Evolutionary conservation across 1,140 invertebrate genomes (phyloP), one percentile per base, ranked within the genome.

Genomic region (Eurosta solidaginis): DNA sequence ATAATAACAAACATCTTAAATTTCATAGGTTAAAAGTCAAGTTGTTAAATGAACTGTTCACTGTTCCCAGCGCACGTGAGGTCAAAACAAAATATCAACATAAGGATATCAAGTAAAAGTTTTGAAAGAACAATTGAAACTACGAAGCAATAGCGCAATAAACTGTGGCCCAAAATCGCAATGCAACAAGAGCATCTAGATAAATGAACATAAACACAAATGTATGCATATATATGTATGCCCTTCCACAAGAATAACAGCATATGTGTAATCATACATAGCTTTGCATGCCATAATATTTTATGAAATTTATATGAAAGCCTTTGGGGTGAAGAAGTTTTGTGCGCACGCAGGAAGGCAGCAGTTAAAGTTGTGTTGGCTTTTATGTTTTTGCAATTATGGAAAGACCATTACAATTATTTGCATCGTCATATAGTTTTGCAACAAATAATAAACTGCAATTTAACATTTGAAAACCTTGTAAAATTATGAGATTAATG

Each of bases 1-100:
- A n/a, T 40, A 68, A 68, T 68, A 40, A 68, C 9, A 68, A 68
- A 14, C 40, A 40, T 68, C 59, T 40, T 68, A 68, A 68, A 68
- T 68, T 68, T 29, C 40, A 27, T 7, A 68, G 40, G 59, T 40
- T 68, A 68, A 68, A 68, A 68, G 59, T 68, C 59, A 68, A 68
- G 40, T 68, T 68, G 29, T 22, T 9, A 68, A 68, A 33, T 42
- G 59, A 3, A 68, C 59, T 68, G 6, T 68, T 68, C 40, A 68
- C 14, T 68, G 59, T 68, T n/a, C 59, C 59, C n/a, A 20, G n/a
- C 17, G 17, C 59, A 68, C 59, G 33, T 68, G 59, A 68, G 33
- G 33, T 17, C 1, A 40, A 36, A n/a, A n/a, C n/a, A n/a, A 40
- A 20, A 7, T 20, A 40, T 29, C 17, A 6, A 22, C n/a, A 33